Conservation (phyloP, 1,140 invertebrate species). For the Helicoverpa armigera region DNA sequence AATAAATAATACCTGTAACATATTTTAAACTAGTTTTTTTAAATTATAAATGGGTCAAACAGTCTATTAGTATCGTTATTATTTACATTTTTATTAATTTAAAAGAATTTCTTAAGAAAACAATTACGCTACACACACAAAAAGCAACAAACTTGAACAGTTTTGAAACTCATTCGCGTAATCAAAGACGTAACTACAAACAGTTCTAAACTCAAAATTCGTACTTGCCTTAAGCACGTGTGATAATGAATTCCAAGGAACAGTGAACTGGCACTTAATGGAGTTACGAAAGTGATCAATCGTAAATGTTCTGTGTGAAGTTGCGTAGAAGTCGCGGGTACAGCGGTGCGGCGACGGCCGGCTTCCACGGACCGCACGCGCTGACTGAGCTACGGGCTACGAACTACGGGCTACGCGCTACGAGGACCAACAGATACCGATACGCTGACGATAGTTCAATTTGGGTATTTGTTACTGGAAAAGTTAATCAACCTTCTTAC, state of each 20-base stretch:
- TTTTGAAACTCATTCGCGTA: not conserved
- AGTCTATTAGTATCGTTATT: no score
- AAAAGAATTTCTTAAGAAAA: no score
- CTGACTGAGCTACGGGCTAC: slow-evolving; percentile 76
- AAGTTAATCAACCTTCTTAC: not conserved
- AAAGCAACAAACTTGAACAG: not conserved
- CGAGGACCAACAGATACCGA: no score
- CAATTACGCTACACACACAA: not conserved
- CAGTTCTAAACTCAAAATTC: slow-evolving; percentile 14
- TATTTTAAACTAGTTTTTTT: no score
- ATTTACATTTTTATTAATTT: no score
- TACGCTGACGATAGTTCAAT: no score
- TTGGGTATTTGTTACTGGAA: no score
- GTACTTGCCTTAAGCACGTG: slow-evolving; percentile 44
- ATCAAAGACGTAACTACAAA: not conserved
- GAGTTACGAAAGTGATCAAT: slow-evolving; percentile 30
- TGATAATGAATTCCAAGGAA: slow-evolving; percentile 31
- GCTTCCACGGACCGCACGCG: slow-evolving; percentile 69
- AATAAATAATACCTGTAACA: no score
- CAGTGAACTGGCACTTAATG: slow-evolving; percentile 39
- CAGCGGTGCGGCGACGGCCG: slow-evolving; percentile 62
- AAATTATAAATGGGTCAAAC: not conserved
- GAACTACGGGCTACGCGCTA: slow-evolving; percentile 21
- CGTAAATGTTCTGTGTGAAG: slow-evolving; percentile 47
- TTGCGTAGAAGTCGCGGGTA: slow-evolving; percentile 41